Base-by-base conservation (phyloP, 92 coral and sea anemone species). In the Chrysogorgia sp. region DNA sequence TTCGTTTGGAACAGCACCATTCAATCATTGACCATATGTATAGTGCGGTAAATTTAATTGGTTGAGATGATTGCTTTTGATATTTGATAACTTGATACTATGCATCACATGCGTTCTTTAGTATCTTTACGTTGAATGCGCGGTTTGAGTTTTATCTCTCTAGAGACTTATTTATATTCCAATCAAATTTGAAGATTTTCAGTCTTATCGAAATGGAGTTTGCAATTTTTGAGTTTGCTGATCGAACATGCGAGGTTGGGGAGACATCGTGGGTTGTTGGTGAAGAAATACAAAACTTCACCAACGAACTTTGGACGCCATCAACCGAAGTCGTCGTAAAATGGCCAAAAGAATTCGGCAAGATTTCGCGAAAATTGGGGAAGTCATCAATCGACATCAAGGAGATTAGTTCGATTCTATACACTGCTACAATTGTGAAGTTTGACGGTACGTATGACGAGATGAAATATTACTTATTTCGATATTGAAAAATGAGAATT, bases 281-380 rank as follows among this genome's bases (percentile, higher is more conserved):
- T 29, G 74, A 66, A 24, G 55, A 40, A 13, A 25, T 19, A 15
- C 2, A 25, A 1, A 35, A 35, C 1, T 66, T 66, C 6, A 66
- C 50, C 20, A 66, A 66, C 55, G 52, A 66, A 2, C 23, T 17
- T 40, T 66, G 52, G 74, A 3, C 31, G 29, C 15, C 22, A 33
- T 12, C 23, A 17, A 66, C 52, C 4, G 47, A 66, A 40, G 52
- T 66, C 15, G 50, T 33, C 50, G 74, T 66, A 7, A 19, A 23
- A 66, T 66, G 74, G 74, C 50, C 74, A 7, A 66, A 66, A 40
- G 52, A 66, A 0, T 66, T 66, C 74, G 55, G 53, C 26, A 66
- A 66, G 32, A 20, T 66, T 40, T n/a, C 55, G 35, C 10, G 74
- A n/a, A n/a, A n/a, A n/a, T 12, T 63, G 20, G 70, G 70, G 40